Base-by-base conservation (phyloP, 2,888 invertebrate species). In the Camponotus fellah region DNA sequence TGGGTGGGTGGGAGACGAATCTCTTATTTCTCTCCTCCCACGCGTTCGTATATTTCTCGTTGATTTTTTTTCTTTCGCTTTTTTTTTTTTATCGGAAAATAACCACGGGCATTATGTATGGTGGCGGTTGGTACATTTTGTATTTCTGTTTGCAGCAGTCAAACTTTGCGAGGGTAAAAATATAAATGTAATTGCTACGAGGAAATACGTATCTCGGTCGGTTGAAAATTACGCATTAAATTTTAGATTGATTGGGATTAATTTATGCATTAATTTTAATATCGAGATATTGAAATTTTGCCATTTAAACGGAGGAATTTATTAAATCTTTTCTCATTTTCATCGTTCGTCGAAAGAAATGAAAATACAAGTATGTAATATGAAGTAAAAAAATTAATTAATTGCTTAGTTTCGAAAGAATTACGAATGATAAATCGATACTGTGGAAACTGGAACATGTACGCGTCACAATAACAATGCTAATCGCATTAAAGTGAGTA, bases 41-140 rank as follows among this genome's bases (percentile, higher is more conserved):
- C 77, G 58, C 86, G 84, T 85, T 87, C 85, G 88, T 80, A 46
- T 68, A 85, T 88, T 88, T 89, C 83, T 87, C 86, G 68, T 72
- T 82, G 68, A 83, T 85, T 85, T 83, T 71, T 32, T 80, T 76
- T 2, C 43, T 64, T 66, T 68, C 32, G 1, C 26, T 26, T 26
- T n/a, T 26, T 49, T 74, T 14, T 43, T 14, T 43, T 76, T 82
- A 89, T 89, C 79, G 89, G 86, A 74, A 82, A 89, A 81, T 84
- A 86, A 89, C 87, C 83, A 60, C 56, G 66, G 46, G 83, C 56
- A 84, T 89, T 86, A 87, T 62, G 26, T 4, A 26, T 66, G 64
- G 4, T 53, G 65, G 83, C 34, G 65, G 56, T n/a, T 37, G 26
- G 71, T 53, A 49, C 37, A 49, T 1, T n/a, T 72, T 21, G 21